Evolutionary conservation across 1,140 invertebrate genomes (phyloP).

Genomic region (Hypsibius dujardini): DNA sequence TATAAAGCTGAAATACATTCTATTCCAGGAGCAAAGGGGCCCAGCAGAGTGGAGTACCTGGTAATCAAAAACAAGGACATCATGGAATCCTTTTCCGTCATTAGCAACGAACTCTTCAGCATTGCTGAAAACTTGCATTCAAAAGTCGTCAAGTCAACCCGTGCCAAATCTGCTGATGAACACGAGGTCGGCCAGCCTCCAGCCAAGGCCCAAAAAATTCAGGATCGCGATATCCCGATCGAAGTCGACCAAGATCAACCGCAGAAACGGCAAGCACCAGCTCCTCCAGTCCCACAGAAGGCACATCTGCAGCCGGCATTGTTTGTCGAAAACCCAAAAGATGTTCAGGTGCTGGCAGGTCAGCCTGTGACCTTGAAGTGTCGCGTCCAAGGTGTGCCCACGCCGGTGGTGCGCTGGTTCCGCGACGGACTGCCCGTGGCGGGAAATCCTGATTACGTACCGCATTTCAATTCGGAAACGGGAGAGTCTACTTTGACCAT

Average conservation of each 20-base stretch:
- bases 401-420: constrained; percentile 70
- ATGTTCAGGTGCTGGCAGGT: constrained; percentile 63
- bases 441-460: neutral
- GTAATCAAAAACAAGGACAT: constrained; percentile 48
- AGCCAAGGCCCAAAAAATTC: neutral
- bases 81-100: constrained; percentile 48
- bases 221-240: neutral
- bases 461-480: constrained; percentile 26
- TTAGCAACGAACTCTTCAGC: constrained; percentile 44
- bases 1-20: constrained; percentile 5
- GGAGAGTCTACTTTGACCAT: constrained; percentile 47
- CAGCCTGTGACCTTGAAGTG: constrained; percentile 71
- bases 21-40: constrained; percentile 33
- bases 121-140: constrained; percentile 40
- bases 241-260: neutral
- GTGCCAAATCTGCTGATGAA: constrained; percentile 36
- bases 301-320: neutral
- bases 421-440: constrained; percentile 71
- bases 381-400: constrained; percentile 55
- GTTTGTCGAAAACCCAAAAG: constrained; percentile 38
- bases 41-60: constrained; percentile 41
- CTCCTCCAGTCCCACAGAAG: neutral
- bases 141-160: constrained; percentile 24
- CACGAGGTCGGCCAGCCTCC: constrained; percentile 28
- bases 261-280: constrained; percentile 3